Conservation (phyloP, 1,140 invertebrate genomes). For the Drosophila serrata region DNA sequence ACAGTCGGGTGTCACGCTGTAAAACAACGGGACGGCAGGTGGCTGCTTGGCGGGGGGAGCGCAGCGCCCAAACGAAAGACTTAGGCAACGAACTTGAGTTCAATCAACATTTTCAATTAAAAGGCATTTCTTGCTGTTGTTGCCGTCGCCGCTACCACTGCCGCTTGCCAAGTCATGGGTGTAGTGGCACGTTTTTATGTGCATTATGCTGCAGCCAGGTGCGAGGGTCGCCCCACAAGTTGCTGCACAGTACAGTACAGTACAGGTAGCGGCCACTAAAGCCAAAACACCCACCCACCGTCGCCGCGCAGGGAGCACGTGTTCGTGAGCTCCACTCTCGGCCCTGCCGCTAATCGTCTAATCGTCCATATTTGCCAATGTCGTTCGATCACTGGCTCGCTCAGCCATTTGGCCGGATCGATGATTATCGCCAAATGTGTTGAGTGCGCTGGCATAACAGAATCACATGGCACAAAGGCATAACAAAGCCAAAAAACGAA, state of each 20-base stretch:
- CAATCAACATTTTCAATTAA: slow-evolving; percentile 83
- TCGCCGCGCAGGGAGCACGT: slow-evolving; percentile 20
- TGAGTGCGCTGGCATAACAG: slow-evolving; percentile 57
- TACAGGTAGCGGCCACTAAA: slow-evolving; percentile 3
- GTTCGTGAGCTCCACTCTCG: slow-evolving; percentile 25
- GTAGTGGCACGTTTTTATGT: slow-evolving; percentile 76
- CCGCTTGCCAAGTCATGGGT: slow-evolving; percentile 66
- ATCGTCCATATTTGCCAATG: slow-evolving; percentile 81
- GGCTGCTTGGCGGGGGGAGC: slow-evolving; percentile 1
- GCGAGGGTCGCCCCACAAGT: slow-evolving; percentile 59
- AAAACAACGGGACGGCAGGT: slow-evolving; percentile 50
- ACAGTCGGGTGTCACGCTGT: slow-evolving; percentile 79
- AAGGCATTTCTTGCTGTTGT: slow-evolving; percentile 63
- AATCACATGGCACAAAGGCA: slow-evolving; percentile 25
- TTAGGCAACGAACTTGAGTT: slow-evolving; percentile 82
- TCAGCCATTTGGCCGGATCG: slow-evolving; percentile 50
- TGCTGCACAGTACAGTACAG: slow-evolving; percentile 2
- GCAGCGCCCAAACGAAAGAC: slow-evolving; percentile 72
- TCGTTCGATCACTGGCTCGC: slow-evolving; percentile 60
- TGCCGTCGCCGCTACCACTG: slow-evolving; percentile 7
- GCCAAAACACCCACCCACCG: slow-evolving; percentile 23
- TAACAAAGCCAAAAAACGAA: slow-evolving; percentile 35
- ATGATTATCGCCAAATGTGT: slow-evolving; percentile 81
- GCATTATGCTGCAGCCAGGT: slow-evolving; percentile 39
- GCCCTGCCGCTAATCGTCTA: slow-evolving; percentile 72